A percentile compares a stretch with the other conserved stretches of the same genome.
Evolutionary conservation across 2,888 invertebrate species (phyloP).

Genomic region (Allygus modestus): DNA sequence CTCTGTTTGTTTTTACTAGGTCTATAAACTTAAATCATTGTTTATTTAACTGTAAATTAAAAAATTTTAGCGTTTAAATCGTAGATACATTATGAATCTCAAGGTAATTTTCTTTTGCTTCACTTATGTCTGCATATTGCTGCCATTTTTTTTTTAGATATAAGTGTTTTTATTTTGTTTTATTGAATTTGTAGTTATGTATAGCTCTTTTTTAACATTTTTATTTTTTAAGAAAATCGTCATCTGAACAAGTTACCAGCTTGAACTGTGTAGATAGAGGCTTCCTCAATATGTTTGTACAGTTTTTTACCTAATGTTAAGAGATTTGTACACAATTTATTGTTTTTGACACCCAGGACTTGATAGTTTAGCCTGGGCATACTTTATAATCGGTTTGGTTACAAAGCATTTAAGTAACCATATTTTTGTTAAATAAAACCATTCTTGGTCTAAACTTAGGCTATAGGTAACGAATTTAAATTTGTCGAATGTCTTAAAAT

Average conservation of each 20-base stretch:
- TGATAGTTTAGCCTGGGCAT: no score
- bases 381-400: no score
- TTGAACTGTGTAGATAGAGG: conserved; percentile 1
- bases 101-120: background rate
- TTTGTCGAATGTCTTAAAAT: no score
- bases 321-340: background rate
- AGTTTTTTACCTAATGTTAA: background rate
- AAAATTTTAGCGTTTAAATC: no score
- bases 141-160: background rate
- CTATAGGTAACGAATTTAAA: no score
- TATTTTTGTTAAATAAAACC: no score
- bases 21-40: no score
- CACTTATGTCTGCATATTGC: background rate
- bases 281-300: background rate
- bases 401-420: no score
- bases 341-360: no score
- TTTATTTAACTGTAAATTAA: no score
- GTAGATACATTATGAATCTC: background rate
- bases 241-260: conserved; percentile 34
- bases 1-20: no score
- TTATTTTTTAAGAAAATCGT: background rate
- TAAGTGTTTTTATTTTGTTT: background rate
- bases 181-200: background rate
- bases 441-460: no score
- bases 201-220: background rate